phyloP scores from a whole-genome alignment of 37 sponge, comb jelly and placozoan species.

The Tethya wilhelma region DNA sequence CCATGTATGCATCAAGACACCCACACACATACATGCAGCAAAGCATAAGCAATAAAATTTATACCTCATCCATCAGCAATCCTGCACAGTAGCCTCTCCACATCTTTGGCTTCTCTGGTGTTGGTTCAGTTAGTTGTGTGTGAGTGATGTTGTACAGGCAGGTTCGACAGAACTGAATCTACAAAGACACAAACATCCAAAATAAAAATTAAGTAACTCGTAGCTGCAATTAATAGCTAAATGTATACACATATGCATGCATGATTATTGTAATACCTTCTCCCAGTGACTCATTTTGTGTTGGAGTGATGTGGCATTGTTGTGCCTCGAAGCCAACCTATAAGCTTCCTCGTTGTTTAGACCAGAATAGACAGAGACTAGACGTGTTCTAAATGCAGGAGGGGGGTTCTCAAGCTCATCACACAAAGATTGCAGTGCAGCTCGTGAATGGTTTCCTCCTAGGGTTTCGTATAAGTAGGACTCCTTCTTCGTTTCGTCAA shows the following conservation, averaged over 20 bases:
- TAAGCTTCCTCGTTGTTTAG: constrained; percentile 7
- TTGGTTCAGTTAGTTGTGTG: not conserved
- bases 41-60: not conserved
- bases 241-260: too few species aligned
- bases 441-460: constrained; percentile 12
- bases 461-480: constrained; percentile 6
- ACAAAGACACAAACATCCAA: too few species aligned
- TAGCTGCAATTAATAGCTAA: too few species aligned
- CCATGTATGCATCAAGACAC: too few species aligned
- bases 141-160: not conserved
- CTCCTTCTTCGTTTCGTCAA: constrained; percentile 3
- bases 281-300: constrained; percentile 16
- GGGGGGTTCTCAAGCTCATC: constrained; percentile 5
- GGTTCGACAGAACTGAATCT: not conserved
- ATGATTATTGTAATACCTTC: not conserved
- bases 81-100: constrained; percentile 1
- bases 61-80: constrained; percentile 6
- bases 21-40: not conserved
- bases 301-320: constrained; percentile 12
- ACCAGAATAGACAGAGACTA: constrained; percentile 5
- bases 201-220: too few species aligned
- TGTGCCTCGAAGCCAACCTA: not conserved
- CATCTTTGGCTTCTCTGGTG: constrained; percentile 6
- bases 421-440: constrained; percentile 1
- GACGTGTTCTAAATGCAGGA: constrained; percentile 1